Percentiles rank a stretch among this genome's conserved stretches.
Evolutionary conservation across 1,140 invertebrate species (phyloP).

Genomic region (Phortica variegata): DNA sequence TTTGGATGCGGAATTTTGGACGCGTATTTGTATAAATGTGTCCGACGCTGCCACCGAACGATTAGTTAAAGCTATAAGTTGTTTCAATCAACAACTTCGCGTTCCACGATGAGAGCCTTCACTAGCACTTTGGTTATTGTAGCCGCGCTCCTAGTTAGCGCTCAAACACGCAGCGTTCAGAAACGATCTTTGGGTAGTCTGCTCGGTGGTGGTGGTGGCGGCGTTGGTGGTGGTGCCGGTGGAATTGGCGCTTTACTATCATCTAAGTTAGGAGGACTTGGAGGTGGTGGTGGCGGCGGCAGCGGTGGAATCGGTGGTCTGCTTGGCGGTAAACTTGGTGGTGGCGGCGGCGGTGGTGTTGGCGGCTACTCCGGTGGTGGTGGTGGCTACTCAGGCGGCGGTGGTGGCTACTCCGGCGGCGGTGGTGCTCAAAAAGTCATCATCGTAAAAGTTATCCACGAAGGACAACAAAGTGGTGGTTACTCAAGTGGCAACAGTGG

Average conservation of each 20-base stretch:
- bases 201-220: constrained; percentile 9
- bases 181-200: constrained; percentile 12
- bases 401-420: constrained; percentile 2
- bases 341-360: neutral
- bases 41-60: neutral
- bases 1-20: too few species aligned
- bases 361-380: neutral
- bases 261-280: constrained; percentile 1
- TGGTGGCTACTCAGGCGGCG: neutral
- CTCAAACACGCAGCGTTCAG: constrained; percentile 11
- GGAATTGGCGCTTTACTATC: neutral
- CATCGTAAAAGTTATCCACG: neutral
- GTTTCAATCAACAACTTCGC: constrained; percentile 2
- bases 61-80: constrained; percentile 8
- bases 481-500: constrained; percentile 7
- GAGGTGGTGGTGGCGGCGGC: neutral
- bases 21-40: neutral
- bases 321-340: too few species aligned
- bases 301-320: too few species aligned
- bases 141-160: constrained; percentile 8
- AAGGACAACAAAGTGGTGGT: too few species aligned
- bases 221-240: neutral
- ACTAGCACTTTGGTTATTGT: constrained; percentile 8
- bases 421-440: constrained; percentile 1
- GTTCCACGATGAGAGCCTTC: constrained; percentile 12